Conservation (phyloP, 2,113 vertebrate species). For the Corythornis cristatus region DNA sequence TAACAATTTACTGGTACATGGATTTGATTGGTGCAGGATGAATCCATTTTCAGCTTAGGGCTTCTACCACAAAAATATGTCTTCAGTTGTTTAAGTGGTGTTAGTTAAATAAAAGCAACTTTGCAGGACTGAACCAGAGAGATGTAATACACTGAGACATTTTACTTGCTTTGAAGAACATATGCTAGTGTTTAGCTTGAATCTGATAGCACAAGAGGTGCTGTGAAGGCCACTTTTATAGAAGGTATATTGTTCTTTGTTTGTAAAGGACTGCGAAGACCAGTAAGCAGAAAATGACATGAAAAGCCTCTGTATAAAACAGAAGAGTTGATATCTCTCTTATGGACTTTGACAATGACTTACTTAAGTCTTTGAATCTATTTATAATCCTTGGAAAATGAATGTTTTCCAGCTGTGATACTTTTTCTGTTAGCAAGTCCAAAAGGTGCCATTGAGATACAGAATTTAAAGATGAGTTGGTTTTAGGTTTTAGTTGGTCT, state of each 20-base stretch:
- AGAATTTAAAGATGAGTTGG: neutral
- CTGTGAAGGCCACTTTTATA: neutral
- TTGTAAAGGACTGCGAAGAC: neutral
- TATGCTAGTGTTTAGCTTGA: neutral
- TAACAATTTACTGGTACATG: neutral
- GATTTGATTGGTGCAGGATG: neutral
- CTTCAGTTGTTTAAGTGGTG: neutral
- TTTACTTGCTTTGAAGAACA: neutral
- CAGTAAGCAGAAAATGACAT: neutral
- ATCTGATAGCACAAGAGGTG: neutral
- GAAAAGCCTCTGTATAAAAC: neutral
- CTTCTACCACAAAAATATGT: neutral
- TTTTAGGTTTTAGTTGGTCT: accelerated
- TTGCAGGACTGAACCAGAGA: neutral
- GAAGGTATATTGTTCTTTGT: neutral
- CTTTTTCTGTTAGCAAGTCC: neutral
- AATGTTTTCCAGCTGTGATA: neutral
- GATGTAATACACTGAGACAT: neutral
- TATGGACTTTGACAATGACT: neutral
- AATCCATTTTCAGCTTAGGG: neutral
- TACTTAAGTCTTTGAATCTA: neutral
- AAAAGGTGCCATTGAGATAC: neutral
- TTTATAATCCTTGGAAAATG: neutral
- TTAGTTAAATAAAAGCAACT: neutral
- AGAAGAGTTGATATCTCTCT: neutral